phyloP scores from a whole-genome alignment of 1,140 invertebrate species.

The Hylyphantes graminicola region DNA sequence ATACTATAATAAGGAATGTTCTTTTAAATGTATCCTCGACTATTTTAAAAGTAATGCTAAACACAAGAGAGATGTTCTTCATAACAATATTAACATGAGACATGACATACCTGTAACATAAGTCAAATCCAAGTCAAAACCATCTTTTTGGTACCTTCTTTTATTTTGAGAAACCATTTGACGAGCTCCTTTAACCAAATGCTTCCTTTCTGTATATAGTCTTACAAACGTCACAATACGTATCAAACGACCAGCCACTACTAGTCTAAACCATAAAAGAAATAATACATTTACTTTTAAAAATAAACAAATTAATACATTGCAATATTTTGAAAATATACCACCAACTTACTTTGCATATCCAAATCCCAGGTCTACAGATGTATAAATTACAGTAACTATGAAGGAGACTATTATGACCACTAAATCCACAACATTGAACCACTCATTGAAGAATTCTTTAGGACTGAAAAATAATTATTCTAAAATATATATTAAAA shows the following conservation, averaged over 20 bases:
- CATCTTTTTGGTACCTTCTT: slow-evolving; percentile 72
- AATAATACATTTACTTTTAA: slow-evolving; percentile 27
- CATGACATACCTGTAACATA: slow-evolving; percentile 70
- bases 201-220: slow-evolving; percentile 69
- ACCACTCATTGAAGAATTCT: slow-evolving; percentile 68
- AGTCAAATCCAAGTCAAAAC: slow-evolving; percentile 74
- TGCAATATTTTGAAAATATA: neutral
- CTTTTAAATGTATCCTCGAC: neutral
- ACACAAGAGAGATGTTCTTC: too few relatives aligned
- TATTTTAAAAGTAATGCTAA: neutral
- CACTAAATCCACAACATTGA: slow-evolving; percentile 70
- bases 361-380: slow-evolving; percentile 63
- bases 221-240: slow-evolving; percentile 69
- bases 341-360: slow-evolving; percentile 59
- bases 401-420: slow-evolving; percentile 70
- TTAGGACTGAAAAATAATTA: slow-evolving; percentile 62
- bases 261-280: slow-evolving; percentile 65
- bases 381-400: slow-evolving; percentile 67
- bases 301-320: slow-evolving; percentile 19
- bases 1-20: too few relatives aligned
- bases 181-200: slow-evolving; percentile 69
- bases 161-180: slow-evolving; percentile 74
- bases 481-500: neutral
- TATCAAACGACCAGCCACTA: slow-evolving; percentile 69
- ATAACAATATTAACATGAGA: neutral